Conservation (phyloP, 2,797 vertebrate genomes). For the Phaenicophaeus curvirostris region DNA sequence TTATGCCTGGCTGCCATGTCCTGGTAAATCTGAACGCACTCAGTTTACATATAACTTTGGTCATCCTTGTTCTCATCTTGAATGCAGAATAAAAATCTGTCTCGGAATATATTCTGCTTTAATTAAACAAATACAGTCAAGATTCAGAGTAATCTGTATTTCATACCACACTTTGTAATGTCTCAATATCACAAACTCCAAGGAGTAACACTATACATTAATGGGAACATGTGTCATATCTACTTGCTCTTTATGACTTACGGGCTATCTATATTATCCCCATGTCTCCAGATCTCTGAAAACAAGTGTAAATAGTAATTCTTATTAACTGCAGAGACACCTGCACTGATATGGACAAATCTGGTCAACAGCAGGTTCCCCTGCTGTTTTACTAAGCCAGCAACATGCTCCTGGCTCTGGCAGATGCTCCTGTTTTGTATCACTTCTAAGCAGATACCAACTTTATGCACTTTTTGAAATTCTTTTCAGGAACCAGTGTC, state of each 20-base stretch:
- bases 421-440: constrained; percentile 70
- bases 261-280: constrained; percentile 59
- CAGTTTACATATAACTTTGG: background rate
- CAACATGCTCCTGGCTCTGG: constrained; percentile 68
- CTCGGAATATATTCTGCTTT: constrained; percentile 56
- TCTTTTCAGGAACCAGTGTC: constrained; percentile 70
- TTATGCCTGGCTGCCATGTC: background rate
- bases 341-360: constrained; percentile 74
- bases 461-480: constrained; percentile 69
- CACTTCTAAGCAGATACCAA: constrained; percentile 70
- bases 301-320: constrained; percentile 76
- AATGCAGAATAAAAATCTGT: constrained; percentile 37
- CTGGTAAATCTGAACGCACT: constrained; percentile 22
- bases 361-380: constrained; percentile 77
- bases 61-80: constrained; percentile 39
- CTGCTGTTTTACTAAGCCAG: constrained; percentile 77
- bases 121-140: constrained; percentile 68
- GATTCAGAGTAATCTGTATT: constrained; percentile 52
- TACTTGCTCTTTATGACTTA: constrained; percentile 68
- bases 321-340: constrained; percentile 74
- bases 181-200: constrained; percentile 51
- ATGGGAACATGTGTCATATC: constrained; percentile 44
- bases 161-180: background rate
- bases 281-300: constrained; percentile 63
- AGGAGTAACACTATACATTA: constrained; percentile 66